phyloP scores from a whole-genome alignment of 2,888 invertebrate species.

The Ferdinandea cuprea region DNA sequence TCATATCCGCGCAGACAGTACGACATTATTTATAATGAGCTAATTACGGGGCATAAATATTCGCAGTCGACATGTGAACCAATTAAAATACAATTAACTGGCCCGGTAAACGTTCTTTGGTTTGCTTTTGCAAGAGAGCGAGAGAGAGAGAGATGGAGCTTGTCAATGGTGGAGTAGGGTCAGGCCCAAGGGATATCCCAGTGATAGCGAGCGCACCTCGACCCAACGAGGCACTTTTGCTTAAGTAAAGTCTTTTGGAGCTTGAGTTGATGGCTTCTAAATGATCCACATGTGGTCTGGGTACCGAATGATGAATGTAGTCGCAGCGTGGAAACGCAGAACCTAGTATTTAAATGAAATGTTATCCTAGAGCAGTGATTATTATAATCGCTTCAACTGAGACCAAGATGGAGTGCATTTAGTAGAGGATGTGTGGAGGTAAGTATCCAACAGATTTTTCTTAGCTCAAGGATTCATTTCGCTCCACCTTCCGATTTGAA shows the following conservation, averaged over 20 bases:
- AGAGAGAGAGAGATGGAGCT: too few species aligned
- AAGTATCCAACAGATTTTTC: too few species aligned
- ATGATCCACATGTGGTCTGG: constrained; percentile 60
- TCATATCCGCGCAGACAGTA: constrained; percentile 72
- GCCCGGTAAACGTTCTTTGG: constrained; percentile 47
- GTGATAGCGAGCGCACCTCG: constrained; percentile 7
- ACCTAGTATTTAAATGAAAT: constrained; percentile 70
- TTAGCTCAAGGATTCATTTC: constrained; percentile 20
- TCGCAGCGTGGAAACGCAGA: constrained; percentile 38
- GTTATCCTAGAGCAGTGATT: constrained; percentile 68
- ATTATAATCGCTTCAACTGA: constrained; percentile 50
- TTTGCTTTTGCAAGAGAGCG: constrained; percentile 11
- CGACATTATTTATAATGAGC: constrained; percentile 77
- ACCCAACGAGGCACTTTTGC: constrained; percentile 34
- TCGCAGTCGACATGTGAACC: constrained; percentile 76
- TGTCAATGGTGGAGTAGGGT: constrained; percentile 35
- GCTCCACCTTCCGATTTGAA: neutral
- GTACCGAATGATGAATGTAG: constrained; percentile 57
- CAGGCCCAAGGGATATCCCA: neutral
- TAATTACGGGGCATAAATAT: constrained; percentile 77
- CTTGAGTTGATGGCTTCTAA: constrained; percentile 42
- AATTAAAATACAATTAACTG: constrained; percentile 77
- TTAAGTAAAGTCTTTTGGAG: constrained; percentile 14
- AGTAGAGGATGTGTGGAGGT: neutral
- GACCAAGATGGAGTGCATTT: neutral